Conservation (phyloP, 2,113 vertebrate species). For the Excalfactoria chinensis region DNA sequence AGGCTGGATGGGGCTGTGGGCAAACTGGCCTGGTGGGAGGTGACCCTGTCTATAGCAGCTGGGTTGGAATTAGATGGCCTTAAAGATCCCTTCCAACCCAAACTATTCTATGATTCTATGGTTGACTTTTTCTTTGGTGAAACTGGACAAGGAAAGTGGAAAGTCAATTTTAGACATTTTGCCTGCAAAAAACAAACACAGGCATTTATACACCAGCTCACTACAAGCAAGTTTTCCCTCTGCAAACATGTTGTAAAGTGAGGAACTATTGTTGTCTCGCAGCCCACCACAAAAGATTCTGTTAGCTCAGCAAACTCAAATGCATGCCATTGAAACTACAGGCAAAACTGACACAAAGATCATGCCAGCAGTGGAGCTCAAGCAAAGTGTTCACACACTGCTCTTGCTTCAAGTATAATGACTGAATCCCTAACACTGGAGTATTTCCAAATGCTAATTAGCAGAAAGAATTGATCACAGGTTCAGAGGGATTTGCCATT, state of each 20-base stretch:
- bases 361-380: accelerated
- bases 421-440: not conserved
- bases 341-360: not conserved
- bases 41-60: no score
- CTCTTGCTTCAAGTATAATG: accelerated
- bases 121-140: not conserved
- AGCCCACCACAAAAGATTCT: not conserved
- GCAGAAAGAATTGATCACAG: not conserved
- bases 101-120: no score
- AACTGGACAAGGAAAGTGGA: not conserved
- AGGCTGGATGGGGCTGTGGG: no score
- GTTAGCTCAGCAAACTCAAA: not conserved
- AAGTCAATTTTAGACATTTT: not conserved
- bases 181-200: not conserved
- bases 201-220: not conserved
- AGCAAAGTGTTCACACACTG: not conserved
- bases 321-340: accelerated
- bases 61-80: no score
- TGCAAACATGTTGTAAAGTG: not conserved
- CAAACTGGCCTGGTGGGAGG: no score
- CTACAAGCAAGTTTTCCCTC: not conserved
- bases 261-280: accelerated
- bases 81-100: no score
- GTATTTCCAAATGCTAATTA: not conserved
- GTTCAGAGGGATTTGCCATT: not conserved